Evolutionary conservation across 2,888 invertebrate genomes (phyloP), one percentile per base, ranked within the genome.

Genomic region (Ceramica pisi): DNA sequence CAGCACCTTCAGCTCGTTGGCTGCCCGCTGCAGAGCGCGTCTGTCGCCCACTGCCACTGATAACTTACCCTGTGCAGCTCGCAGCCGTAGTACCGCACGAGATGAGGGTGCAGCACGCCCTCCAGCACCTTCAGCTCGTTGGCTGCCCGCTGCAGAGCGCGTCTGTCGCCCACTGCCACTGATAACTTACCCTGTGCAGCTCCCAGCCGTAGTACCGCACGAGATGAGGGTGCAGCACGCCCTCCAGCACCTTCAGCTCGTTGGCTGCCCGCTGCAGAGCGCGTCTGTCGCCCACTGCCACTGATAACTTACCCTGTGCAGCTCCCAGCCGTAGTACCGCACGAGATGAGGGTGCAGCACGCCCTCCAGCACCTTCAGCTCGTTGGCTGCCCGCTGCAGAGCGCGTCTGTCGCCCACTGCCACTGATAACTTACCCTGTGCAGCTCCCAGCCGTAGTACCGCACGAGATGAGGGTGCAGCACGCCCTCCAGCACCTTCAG

Each of bases 131-230:
- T 44, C 5, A 44, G 44, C 1, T 44, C 44, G 14, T 44, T 44
- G 44, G 16, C 6, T 1, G 5, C 4, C 44, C 44, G 26, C 26
- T 26, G 26, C 26, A 26, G 26, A 26, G 26, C 26, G 26, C 26
- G 26, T 26, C 26, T 26, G 26, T 8, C 38, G 38, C 98, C 98
- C 1, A 38, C 38, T 26, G 2, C 26, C 26, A 26, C 5, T 31
- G 31, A 2, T 31, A 31, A 31, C 65, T 87, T 85, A 98, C 98
- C 93, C 98, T 96, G 90, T 99, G 98, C 81, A 99, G 97, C 94
- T 99, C 99, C 77, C 99, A 97, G 76, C 99, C 99, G 93, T 98
- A 99, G 95, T 99, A 99, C 56, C 98, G 97, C 67, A 99, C 99
- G 63, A 99, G 97, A 94, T 99, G 98, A 78, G 97, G 97, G 89